Base-by-base conservation (phyloP, 2,888 invertebrate genomes). In the Aspidiotus rigidus region DNA sequence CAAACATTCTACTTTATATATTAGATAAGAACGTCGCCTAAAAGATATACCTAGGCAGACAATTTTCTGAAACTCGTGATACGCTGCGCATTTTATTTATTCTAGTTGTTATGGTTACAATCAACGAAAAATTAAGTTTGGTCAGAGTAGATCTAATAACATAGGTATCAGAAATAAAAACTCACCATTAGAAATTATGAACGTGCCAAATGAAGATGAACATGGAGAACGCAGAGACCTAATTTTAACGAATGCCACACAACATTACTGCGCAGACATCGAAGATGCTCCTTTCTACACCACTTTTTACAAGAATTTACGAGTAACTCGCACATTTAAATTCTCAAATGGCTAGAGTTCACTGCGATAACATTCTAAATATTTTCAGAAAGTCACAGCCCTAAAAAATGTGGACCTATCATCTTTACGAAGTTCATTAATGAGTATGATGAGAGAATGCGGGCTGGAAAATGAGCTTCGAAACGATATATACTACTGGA, bases 401-500 rank as follows among this genome's bases (percentile, higher is more conserved):
- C 86, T 87, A 54, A 84, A 89, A 59, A 83, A 81, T 74, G 90
- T 92, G 44, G 86, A 85, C 75, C 85, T 86, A 74, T 85, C 87
- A 73, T 87, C 90, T 77, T 90, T 93, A 76, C 87, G 87, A 77
- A 84, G 84, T 73, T 87, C 89, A 0, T 79, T 93, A 71, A 82
- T 89, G 73, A 85, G 85, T 74, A 86, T 88, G 40, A 85, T 93
- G 79, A 88, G 86, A 78, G 84, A 84, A 72, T 86, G 86, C 72
- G 90, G 90, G 7, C 80, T 92, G 74, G 91, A 93, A 76, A 88
- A 87, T 7, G 87, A 90, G 77, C 82, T 93, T 71, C 83, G 89
- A 74, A 93, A 93, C 76, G 88, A 89, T 71, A 87, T 93, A 62
- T 92, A 86, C 78, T 89, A 90, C 78, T 88, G 88, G 86, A 83